These are phyloP conservation scores for Noctua janthina DNA, from an alignment of 2,888 invertebrate species.

Conservation along the genomic window DNA sequence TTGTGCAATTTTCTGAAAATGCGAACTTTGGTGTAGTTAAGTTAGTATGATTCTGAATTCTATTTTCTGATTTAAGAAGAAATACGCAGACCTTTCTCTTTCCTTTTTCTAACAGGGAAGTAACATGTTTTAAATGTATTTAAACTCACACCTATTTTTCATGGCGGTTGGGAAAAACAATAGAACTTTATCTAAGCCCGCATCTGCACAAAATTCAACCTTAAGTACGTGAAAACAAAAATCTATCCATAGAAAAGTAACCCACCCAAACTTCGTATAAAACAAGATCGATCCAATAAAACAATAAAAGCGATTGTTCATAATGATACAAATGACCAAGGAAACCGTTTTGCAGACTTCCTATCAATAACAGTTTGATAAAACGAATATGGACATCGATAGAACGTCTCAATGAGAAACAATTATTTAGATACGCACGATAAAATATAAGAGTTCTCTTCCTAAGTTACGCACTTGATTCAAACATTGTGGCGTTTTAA, in stretches of 20 bases:
- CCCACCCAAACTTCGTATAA: constrained; percentile 46
- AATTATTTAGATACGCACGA: constrained; percentile 77
- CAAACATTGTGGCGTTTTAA: not conserved
- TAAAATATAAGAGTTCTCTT: constrained; percentile 67
- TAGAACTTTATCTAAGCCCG: no score
- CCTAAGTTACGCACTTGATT: constrained; percentile 63
- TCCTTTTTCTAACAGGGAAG: no score
- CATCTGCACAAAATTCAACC: no score
- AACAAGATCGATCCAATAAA: constrained; percentile 63
- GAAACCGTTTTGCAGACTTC: constrained; percentile 68
- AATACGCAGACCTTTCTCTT: no score
- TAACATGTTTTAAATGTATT: no score
- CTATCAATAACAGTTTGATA: constrained; percentile 67
- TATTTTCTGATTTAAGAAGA: no score
- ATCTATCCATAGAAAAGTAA: constrained; percentile 14
- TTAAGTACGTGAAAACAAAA: no score
- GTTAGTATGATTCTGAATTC: no score
- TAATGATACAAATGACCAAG: constrained; percentile 63
- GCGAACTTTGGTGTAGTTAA: no score
- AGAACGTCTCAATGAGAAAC: constrained; percentile 69
- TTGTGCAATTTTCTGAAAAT: not conserved
- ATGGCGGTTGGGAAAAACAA: no score
- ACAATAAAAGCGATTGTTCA: constrained; percentile 42
- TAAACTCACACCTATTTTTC: no score
- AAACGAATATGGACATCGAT: constrained; percentile 63